Evolutionary conservation across 2,113 vertebrate genomes (phyloP), one percentile per base, ranked within the genome.

Genomic region (Cichladusa arquata): DNA sequence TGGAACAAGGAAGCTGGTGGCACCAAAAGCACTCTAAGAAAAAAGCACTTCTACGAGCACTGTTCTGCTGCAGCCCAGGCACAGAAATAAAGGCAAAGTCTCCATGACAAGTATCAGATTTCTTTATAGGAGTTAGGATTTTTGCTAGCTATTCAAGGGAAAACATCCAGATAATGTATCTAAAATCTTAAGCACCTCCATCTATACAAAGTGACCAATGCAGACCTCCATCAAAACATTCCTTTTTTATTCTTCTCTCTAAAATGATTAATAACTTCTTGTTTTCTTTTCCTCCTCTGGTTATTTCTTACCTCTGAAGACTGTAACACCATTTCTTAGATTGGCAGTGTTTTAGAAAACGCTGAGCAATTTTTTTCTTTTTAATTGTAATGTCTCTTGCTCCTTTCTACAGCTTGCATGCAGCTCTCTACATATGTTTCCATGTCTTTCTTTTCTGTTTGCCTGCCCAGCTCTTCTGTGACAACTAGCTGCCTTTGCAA

Each of bases 401-500:
- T 88, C 19, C 20, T 82, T 89, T 90, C 81, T 91, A 51, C 38
- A 51, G 38, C 66, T 89, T 82, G 24, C 42, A 71, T 54, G 36
- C 33, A 81, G 73, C 62, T 54, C 79, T 95, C 91, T 86, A 86
- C 95, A 87, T 72, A 81, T 72, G 45, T 95, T 88, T 88, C 88
- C 44, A 60, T 74, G 85, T 86, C 85, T 95, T 7, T 50, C 28
- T 44, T 79, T 93, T 77, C 40, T 83, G 23, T 80, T 83, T 34
- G 57, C 50, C 62, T 2, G 0, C 81, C 79, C 67, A 74, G 51
- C 25, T 78, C 56, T 91, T 93, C 85, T 93, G 45, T 86, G 79
- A 91, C 92, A 93, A 72, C 90, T 85, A 87, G 78, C 84, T 95
- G 90, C 74, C 88, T 92, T 85, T 88, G 64, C 91, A 96, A 94